Evolutionary conservation across 2,797 vertebrate genomes (phyloP).

Genomic region (Pyrocephalus nanus): DNA sequence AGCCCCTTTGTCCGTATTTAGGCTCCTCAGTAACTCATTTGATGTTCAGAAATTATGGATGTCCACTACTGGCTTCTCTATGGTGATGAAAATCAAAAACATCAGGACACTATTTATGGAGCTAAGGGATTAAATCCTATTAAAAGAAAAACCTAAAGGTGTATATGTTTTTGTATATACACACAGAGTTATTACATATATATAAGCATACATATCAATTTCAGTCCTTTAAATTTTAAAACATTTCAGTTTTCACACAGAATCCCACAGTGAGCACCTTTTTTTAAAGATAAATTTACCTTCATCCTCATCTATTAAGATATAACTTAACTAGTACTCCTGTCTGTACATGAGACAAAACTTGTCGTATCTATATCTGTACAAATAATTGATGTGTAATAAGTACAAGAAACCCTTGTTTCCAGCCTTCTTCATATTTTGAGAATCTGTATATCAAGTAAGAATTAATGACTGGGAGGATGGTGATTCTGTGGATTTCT

Average conservation of each 20-base stretch:
- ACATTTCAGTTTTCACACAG: not conserved
- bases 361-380: not conserved
- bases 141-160: not conserved
- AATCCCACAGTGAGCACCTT: not conserved
- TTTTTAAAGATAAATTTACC: not conserved
- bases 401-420: slow-evolving; percentile 10
- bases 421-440: not conserved
- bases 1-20: not conserved
- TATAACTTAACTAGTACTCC: not conserved
- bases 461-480: not conserved
- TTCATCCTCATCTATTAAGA: not conserved
- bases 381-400: not conserved
- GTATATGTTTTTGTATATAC: not conserved
- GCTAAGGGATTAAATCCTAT: not conserved
- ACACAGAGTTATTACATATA: not conserved
- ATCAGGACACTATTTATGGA: not conserved
- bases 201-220: not conserved
- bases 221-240: not conserved
- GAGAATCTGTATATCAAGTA: not conserved
- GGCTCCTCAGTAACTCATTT: not conserved
- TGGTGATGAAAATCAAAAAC: not conserved
- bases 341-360: not conserved
- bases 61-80: not conserved
- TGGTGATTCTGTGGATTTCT: not conserved
- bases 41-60: not conserved